Evolutionary conservation across 30 jellyfish, hydroid and myxozoan species (phyloP).

Genomic region (Euphysa ruthae): DNA sequence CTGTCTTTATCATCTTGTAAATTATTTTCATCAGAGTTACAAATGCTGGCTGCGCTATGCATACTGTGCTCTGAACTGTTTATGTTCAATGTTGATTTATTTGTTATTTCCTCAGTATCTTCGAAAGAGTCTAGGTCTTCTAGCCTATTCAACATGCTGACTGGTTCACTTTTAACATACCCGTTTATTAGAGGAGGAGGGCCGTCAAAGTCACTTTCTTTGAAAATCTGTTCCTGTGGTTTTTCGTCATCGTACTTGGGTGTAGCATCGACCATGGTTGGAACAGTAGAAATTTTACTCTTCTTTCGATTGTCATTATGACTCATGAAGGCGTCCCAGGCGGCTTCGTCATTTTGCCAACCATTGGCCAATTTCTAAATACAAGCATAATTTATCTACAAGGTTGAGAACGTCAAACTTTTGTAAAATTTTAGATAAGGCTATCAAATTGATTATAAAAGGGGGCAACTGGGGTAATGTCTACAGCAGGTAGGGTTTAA

Average conservation of each 20-base stretch:
- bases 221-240: too few species aligned
- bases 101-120: too few species aligned
- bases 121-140: background rate
- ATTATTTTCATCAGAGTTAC: background rate
- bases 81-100: too few species aligned
- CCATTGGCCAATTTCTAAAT: conserved; percentile 12
- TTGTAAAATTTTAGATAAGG: too few species aligned
- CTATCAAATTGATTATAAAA: too few species aligned
- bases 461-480: too few species aligned
- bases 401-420: too few species aligned
- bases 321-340: conserved; percentile 34
- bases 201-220: too few species aligned
- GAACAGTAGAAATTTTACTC: background rate
- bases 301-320: conserved; percentile 9
- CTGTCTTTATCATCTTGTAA: background rate
- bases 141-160: background rate
- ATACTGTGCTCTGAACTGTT: background rate
- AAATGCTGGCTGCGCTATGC: background rate
- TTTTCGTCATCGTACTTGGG: too few species aligned
- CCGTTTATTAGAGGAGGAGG: conserved; percentile 7
- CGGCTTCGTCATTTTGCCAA: conserved; percentile 43
- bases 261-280: conserved; percentile 31
- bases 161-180: background rate
- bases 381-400: background rate
- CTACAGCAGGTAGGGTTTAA: too few species aligned